Evolutionary conservation across 2,113 vertebrate species (phyloP).

Genomic region (Mormyrus lacerda): DNA sequence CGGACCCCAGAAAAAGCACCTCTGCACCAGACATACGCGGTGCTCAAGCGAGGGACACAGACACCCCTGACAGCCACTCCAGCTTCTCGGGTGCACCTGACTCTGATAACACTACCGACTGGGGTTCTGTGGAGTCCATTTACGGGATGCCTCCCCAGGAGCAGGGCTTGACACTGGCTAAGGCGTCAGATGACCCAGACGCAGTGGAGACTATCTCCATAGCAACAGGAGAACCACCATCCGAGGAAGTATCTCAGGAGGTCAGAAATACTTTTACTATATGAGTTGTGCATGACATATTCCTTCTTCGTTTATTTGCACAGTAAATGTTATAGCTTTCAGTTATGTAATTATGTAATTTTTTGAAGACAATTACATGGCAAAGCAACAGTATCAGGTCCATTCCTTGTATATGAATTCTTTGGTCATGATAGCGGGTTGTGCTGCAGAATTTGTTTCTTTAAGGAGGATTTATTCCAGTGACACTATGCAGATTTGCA

Average conservation of each 20-base stretch:
- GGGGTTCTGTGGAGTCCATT: slow-evolving; percentile 40
- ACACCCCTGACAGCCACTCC: neutral
- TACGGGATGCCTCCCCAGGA: neutral
- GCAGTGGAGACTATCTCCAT: slow-evolving; percentile 4
- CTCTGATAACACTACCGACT: slow-evolving; percentile 26
- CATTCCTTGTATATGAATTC: neutral
- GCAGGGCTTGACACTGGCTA: neutral
- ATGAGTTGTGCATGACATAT: neutral
- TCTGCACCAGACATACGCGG: slow-evolving; percentile 44
- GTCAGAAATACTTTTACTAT: slow-evolving; percentile 30
- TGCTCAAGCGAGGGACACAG: neutral
- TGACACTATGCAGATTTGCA: neutral
- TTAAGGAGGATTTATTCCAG: neutral
- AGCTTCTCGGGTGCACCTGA: neutral
- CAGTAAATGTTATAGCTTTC: neutral
- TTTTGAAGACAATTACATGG: neutral
- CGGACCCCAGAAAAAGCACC: slow-evolving; percentile 44
- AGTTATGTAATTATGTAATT: neutral
- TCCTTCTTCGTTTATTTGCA: neutral
- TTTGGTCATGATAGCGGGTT: neutral
- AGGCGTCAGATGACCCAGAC: neutral
- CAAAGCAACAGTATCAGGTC: neutral
- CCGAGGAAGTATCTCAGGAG: slow-evolving; percentile 39
- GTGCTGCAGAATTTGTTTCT: neutral
- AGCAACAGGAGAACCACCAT: slow-evolving; percentile 19